phyloP scores from a whole-genome alignment of 2,888 invertebrate species.

The Apantesis nais region DNA sequence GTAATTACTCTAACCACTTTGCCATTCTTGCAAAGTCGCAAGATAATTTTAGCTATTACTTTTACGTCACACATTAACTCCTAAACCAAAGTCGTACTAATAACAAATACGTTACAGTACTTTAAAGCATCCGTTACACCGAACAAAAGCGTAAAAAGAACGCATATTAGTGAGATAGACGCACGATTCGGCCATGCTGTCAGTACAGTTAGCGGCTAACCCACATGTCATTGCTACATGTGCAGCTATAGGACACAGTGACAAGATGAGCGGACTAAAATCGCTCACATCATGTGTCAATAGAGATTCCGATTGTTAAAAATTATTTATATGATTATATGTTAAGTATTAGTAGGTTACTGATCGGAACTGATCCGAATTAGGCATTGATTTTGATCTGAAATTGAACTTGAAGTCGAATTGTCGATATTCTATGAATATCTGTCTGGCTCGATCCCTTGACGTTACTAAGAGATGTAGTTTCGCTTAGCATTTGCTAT shows the following conservation, averaged over 20 bases:
- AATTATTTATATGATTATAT: not conserved
- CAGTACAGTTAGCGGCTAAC: conserved; percentile 57
- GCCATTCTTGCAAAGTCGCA: not conserved
- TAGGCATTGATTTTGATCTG: not conserved
- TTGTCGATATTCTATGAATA: no score
- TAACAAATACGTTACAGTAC: conserved; percentile 18
- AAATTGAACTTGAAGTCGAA: not conserved
- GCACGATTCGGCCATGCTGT: conserved; percentile 53
- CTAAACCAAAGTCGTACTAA: not conserved
- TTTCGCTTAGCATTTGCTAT: no score
- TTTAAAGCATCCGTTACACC: conserved; percentile 47
- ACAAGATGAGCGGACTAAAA: conserved; percentile 19
- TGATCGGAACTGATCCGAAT: not conserved
- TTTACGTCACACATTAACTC: not conserved
- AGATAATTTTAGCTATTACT: not conserved
- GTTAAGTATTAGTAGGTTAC: not conserved
- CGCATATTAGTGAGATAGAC: conserved; percentile 49
- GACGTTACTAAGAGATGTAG: no score
- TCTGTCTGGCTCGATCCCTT: no score
- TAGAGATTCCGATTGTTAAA: not conserved
- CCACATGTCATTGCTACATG: conserved; percentile 55
- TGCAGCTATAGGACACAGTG: conserved; percentile 10
- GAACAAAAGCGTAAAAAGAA: conserved; percentile 47
- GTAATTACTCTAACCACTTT: not conserved
- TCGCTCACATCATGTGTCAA: not conserved